A percentile compares a stretch with the other conserved stretches of the same genome.
Conservation (phyloP, 2,113 vertebrate genomes). For the Psettodes erumei region DNA sequence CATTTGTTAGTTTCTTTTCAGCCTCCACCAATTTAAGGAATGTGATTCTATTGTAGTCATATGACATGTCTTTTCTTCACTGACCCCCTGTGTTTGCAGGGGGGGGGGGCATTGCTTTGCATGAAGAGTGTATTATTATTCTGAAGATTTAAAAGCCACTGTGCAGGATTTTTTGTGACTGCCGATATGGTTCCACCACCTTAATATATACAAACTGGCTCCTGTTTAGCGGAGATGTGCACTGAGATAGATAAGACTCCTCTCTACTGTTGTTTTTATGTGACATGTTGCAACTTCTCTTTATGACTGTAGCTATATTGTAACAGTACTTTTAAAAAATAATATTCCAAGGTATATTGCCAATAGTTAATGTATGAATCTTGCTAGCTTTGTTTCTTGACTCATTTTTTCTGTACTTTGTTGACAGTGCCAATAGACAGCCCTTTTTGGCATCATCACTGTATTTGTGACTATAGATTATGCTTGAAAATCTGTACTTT, state of each 20-base stretch:
- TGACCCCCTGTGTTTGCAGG: conserved; percentile 14
- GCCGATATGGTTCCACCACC: neutral
- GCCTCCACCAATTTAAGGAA: conserved; percentile 38
- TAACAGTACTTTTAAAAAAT: neutral
- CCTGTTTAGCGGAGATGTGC: neutral
- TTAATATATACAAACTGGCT: neutral
- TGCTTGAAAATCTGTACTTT: conserved; percentile 13
- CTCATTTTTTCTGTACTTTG: neutral
- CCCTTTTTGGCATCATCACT: neutral
- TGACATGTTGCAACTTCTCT: neutral
- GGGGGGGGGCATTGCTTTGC: conserved; percentile 7
- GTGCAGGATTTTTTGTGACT: conserved; percentile 12
- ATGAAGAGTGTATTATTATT: neutral
- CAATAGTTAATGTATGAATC: neutral
- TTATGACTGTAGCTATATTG: neutral
- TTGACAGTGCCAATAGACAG: neutral
- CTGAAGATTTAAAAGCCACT: conserved; percentile 11
- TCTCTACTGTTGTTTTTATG: neutral
- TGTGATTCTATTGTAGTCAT: conserved; percentile 61
- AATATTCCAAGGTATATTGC: neutral
- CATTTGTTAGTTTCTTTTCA: conserved; percentile 25
- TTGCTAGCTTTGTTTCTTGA: neutral
- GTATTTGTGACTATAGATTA: neutral
- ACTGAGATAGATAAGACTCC: too few species aligned
- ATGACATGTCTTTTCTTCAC: conserved; percentile 54